Conservation (phyloP, 2,888 invertebrate genomes). For the Drosophila imparisetae region DNA sequence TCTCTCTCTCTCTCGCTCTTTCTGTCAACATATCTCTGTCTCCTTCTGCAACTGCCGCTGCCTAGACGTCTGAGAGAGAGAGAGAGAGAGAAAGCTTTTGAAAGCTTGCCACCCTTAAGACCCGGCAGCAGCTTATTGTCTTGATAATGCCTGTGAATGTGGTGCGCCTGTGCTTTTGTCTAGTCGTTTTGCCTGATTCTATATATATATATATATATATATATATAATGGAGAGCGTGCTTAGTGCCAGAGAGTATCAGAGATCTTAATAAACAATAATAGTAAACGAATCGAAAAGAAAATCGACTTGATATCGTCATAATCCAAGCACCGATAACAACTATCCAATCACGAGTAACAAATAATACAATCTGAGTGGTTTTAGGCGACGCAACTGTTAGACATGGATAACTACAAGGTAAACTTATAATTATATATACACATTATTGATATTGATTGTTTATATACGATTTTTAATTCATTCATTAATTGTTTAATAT, state of each 20-base stretch:
- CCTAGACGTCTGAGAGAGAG: slow-evolving; percentile 5
- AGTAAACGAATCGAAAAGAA: slow-evolving; percentile 1
- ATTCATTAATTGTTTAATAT: not conserved
- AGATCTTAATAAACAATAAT: slow-evolving; percentile 14
- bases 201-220: not conserved
- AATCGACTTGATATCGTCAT: slow-evolving; percentile 2
- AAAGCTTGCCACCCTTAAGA: slow-evolving; percentile 30
- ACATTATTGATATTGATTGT: slow-evolving; percentile 3
- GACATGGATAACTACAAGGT: slow-evolving; percentile 69
- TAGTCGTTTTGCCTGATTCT: slow-evolving; percentile 39
- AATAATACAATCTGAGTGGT: slow-evolving; percentile 56
- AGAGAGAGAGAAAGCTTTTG: slow-evolving; percentile 21
- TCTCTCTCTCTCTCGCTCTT: slow-evolving; percentile 5
- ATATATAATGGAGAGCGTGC: slow-evolving; percentile 38
- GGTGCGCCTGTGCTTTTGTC: slow-evolving; percentile 34
- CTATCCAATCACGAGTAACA: slow-evolving; percentile 13
- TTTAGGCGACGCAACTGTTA: slow-evolving; percentile 63
- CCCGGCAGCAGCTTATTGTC: slow-evolving; percentile 29
- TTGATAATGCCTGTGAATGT: slow-evolving; percentile 32
- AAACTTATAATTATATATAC: slow-evolving; percentile 24
- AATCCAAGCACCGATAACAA: slow-evolving; percentile 1
- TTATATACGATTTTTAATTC: slow-evolving; percentile 11
- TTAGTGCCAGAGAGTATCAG: slow-evolving; percentile 55
- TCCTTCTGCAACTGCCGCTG: slow-evolving; percentile 17
- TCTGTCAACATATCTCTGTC: slow-evolving; percentile 1